Conservation (phyloP, 2,113 vertebrate genomes). For the Glareola pratincola region DNA sequence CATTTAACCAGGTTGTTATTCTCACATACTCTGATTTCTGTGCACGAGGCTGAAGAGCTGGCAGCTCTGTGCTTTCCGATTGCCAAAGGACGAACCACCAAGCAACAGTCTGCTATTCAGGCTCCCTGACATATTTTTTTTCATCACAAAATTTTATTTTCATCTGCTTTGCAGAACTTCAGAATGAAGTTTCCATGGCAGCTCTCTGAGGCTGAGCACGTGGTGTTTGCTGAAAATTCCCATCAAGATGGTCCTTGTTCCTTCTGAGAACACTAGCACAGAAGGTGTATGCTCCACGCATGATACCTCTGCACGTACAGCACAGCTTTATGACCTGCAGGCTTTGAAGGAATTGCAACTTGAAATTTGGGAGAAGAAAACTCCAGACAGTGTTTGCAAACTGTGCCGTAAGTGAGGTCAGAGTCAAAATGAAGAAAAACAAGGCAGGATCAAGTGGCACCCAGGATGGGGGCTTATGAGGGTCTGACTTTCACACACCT, state of each 20-base stretch:
- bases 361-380: background rate
- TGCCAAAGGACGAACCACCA: conserved; percentile 36
- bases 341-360: background rate
- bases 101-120: conserved; percentile 5
- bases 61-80: background rate
- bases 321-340: background rate
- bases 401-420: background rate
- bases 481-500: background rate
- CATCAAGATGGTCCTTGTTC: background rate
- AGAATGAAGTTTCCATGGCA: background rate
- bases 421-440: background rate
- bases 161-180: background rate
- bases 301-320: background rate
- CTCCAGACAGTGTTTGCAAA: background rate
- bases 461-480: background rate
- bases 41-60: background rate
- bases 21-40: background rate
- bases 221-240: background rate
- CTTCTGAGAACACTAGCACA: background rate
- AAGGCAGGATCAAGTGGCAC: background rate
- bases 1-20: background rate
- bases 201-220: background rate
- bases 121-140: background rate
- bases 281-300: background rate
- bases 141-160: background rate